These are phyloP conservation scores for Phrixothrix hirtus DNA, from an alignment of 2,888 invertebrate species.

Conservation along the genomic window DNA sequence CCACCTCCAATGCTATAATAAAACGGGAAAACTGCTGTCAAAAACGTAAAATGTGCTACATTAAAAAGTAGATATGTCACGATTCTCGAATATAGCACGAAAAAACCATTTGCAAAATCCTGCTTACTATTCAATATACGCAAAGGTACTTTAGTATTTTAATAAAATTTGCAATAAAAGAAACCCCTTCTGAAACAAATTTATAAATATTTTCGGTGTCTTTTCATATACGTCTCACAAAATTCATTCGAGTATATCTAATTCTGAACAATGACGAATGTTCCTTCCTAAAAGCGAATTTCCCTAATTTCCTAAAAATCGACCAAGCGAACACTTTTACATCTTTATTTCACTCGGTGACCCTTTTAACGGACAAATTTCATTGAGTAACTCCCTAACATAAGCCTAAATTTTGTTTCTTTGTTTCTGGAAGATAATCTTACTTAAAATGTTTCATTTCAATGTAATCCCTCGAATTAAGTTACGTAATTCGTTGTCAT, in stretches of 20 bases:
- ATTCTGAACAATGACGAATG: background rate
- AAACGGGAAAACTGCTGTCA: slow-evolving; percentile 8
- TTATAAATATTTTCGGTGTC: background rate
- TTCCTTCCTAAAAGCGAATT: background rate
- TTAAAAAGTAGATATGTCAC: slow-evolving; percentile 15
- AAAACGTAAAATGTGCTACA: slow-evolving; percentile 3
- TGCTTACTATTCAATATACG: slow-evolving; percentile 6
- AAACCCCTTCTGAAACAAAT: background rate
- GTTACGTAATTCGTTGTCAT: no score
- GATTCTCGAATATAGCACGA: slow-evolving; percentile 4
- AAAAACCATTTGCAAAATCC: slow-evolving; percentile 6
- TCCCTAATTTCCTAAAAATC: background rate
- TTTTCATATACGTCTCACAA: background rate
- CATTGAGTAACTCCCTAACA: no score
- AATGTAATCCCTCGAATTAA: no score
- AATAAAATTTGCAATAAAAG: slow-evolving; percentile 1
- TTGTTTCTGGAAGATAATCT: no score
- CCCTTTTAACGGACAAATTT: no score
- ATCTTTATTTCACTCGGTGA: no score
- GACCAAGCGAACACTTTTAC: no score
- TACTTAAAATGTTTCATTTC: no score
- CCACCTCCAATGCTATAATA: slow-evolving; percentile 7
- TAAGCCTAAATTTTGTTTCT: no score
- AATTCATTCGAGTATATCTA: background rate
- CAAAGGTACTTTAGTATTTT: background rate